Base-by-base conservation (phyloP, 2,888 invertebrate genomes). In the Drosophila falleni region DNA sequence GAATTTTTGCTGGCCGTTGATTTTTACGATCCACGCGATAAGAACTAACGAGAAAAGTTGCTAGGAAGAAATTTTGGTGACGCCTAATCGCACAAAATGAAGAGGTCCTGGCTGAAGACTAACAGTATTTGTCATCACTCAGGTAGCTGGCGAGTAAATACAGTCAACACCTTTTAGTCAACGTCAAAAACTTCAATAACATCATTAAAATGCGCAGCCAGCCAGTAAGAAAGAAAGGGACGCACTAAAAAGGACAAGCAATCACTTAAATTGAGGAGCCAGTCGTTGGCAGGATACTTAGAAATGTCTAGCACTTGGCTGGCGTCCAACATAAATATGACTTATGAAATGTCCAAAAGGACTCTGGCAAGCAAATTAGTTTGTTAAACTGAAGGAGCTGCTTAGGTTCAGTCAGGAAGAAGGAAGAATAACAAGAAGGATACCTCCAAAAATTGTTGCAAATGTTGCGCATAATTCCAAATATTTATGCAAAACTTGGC, bases 301-400 rank as follows among this genome's bases (percentile, higher is more conserved):
- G 39, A 66, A 60, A 60, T 67, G 46, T 58, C 56, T 60, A 49
- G 51, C 74, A 70, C 63, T 81, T 83, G 83, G 87, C 87, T 55
- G 81, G 56, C 81, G 61, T 66, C 87, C 81, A 87, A 66, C 70
- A 74, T 87, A 85, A 85, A 85, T 85, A 87, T 85, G 85, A 82
- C 86, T 81, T 82, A 78, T 80, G 80, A 81, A 87, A 78, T 68
- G 65, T 85, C 78, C 73, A 62, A 61, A 49, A 61, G 77, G 68
- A 81, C 69, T 78, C 74, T 81, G 72, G 62, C 81, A 71, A 68
- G 67, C 60, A 81, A 81, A 81, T 81, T 80, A 80, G 81, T 78
- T 81, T 78, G 74, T 71, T 67, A 62, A 72, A 71, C 39, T 55
- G 62, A 68, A 74, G 71, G 46, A 61, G 59, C 51, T 37, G 46